A percentile compares a stretch with the other conserved stretches of the same genome.
Conservation (phyloP, 2,113 vertebrate species). For the Gulo gulo region DNA sequence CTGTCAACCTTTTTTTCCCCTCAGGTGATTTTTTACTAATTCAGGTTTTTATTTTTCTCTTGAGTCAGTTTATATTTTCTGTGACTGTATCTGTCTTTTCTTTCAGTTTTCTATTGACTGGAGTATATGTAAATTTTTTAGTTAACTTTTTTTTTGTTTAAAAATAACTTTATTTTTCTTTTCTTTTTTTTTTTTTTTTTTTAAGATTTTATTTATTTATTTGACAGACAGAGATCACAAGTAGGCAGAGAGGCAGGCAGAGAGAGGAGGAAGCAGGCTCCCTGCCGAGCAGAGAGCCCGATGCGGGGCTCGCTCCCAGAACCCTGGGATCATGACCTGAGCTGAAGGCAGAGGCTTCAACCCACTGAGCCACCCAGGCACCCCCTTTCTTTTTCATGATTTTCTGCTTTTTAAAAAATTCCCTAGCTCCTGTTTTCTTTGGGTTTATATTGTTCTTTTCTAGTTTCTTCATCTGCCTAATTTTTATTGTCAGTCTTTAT, state of each 20-base stretch:
- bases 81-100: not conserved
- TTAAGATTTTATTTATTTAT: too few species aligned
- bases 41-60: not conserved
- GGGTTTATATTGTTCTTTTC: not conserved
- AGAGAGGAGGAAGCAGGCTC: too few species aligned
- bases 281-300: too few species aligned
- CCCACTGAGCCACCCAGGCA: too few species aligned
- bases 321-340: too few species aligned
- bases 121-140: not conserved
- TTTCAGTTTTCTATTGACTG: not conserved
- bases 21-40: not conserved
- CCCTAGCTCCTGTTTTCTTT: not conserved
- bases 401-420: not conserved
- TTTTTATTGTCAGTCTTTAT: not conserved
- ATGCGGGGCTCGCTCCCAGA: rapidly evolving
- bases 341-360: too few species aligned
- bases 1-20: not conserved
- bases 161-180: not conserved
- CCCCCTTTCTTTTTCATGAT: not conserved
- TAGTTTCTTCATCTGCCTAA: not conserved
- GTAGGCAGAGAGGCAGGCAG: too few species aligned
- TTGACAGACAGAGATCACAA: too few species aligned
- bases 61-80: not conserved
- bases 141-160: not conserved
- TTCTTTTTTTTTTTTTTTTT: not conserved